Conservation (phyloP, 2,113 vertebrate species). For the Paedocypris sp. region DNA sequence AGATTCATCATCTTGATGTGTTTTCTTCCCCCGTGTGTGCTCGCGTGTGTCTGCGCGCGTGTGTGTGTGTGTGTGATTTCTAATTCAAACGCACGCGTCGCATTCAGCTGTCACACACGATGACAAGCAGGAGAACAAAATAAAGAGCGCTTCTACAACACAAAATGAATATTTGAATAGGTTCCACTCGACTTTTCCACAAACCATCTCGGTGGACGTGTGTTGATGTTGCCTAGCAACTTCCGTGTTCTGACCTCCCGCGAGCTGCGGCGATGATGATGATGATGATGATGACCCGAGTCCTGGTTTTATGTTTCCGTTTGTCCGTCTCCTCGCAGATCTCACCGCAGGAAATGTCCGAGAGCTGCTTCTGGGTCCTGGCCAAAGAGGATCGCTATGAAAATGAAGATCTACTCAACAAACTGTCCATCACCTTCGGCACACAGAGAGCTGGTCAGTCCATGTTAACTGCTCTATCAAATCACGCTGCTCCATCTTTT, state of each 20-base stretch:
- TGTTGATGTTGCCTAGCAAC: slow-evolving; percentile 6
- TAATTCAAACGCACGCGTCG: too few species aligned
- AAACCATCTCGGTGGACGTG: not conserved
- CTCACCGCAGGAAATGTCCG: slow-evolving; percentile 89
- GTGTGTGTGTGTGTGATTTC: too few species aligned
- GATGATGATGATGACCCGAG: not conserved
- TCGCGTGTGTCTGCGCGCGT: not conserved
- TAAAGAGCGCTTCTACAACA: not conserved
- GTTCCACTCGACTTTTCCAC: slow-evolving; percentile 10
- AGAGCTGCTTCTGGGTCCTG: slow-evolving; percentile 86
- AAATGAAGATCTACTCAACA: slow-evolving; percentile 72
- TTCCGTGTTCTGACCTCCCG: not conserved
- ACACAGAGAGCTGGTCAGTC: slow-evolving; percentile 79
- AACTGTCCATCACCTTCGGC: slow-evolving; percentile 76
- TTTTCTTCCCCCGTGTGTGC: not conserved
- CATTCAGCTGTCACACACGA: not conserved
- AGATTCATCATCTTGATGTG: not conserved
- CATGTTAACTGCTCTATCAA: not conserved
- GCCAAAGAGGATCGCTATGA: slow-evolving; percentile 80
- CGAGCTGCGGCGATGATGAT: slow-evolving; percentile 2
- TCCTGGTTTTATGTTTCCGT: not conserved
- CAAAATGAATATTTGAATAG: slow-evolving; percentile 13
- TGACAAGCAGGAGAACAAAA: not conserved
- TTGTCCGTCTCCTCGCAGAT: slow-evolving; percentile 63
- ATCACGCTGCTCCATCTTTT: not conserved